These are phyloP conservation scores for Aphodius granarius DNA, from an alignment of 2,888 invertebrate genomes.

Conservation along the genomic window DNA sequence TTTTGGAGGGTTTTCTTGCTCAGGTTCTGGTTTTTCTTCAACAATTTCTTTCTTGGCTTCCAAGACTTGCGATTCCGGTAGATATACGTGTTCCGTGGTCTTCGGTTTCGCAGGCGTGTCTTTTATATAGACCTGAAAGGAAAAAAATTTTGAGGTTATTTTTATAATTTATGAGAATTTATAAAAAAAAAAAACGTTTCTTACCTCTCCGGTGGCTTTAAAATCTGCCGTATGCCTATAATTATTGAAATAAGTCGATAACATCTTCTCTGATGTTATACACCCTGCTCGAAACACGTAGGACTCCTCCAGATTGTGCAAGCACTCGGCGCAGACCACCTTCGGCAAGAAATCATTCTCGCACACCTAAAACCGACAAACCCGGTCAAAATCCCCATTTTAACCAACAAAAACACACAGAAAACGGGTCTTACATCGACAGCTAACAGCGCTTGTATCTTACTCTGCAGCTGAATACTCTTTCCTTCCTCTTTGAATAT, in stretches of 20 bases:
- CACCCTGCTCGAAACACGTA: conserved; percentile 66
- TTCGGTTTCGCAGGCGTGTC: conserved; percentile 41
- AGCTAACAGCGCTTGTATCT: conserved; percentile 67
- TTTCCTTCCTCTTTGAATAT: conserved; percentile 69
- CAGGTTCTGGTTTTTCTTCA: not conserved
- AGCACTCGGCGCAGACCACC: conserved; percentile 66
- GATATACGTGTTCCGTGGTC: not conserved
- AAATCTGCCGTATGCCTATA: conserved; percentile 63
- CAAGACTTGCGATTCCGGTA: not conserved
- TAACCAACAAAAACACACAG: not conserved
- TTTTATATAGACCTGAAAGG: conserved; percentile 60
- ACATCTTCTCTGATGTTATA: conserved; percentile 66
- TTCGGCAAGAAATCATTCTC: conserved; percentile 72
- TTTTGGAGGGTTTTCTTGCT: too few relatives aligned
- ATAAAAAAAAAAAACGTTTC: too few relatives aligned
- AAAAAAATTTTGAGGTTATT: not conserved
- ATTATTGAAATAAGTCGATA: conserved; percentile 66
- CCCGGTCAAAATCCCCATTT: not conserved
- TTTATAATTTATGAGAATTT: too few relatives aligned
- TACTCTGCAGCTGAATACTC: conserved; percentile 64
- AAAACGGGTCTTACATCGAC: conserved; percentile 65
- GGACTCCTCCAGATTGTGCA: conserved; percentile 64
- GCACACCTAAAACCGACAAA: conserved; percentile 55
- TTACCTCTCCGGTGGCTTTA: conserved; percentile 63
- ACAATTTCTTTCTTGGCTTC: not conserved